These are phyloP conservation scores for Leptopilina myrica DNA, from an alignment of 2,888 invertebrate genomes.

Conservation along the genomic window DNA sequence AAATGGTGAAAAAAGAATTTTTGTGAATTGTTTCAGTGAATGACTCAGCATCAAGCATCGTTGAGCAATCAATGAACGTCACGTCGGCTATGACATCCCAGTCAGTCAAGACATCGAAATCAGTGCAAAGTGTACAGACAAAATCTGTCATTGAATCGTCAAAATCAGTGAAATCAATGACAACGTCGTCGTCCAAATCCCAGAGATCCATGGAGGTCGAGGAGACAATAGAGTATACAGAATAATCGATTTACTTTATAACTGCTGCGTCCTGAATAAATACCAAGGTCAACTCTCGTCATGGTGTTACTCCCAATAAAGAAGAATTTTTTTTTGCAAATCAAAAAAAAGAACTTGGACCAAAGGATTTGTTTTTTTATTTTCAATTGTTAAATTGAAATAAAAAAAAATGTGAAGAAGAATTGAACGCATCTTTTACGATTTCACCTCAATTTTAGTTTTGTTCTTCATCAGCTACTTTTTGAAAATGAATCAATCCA, in stretches of 20 bases:
- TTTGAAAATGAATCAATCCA: too few relatives aligned
- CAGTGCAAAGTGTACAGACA: slow-evolving; percentile 77
- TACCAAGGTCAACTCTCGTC: neutral
- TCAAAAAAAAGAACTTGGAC: neutral
- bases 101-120: slow-evolving; percentile 79
- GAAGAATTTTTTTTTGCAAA: neutral
- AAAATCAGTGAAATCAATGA: slow-evolving; percentile 76
- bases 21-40: slow-evolving; percentile 60
- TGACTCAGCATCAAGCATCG: slow-evolving; percentile 64
- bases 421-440: too few relatives aligned
- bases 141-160: slow-evolving; percentile 73
- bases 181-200: slow-evolving; percentile 81
- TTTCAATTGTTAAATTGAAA: neutral
- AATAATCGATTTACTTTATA: slow-evolving; percentile 52
- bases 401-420: too few relatives aligned
- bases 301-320: slow-evolving; percentile 3
- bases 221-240: slow-evolving; percentile 67
- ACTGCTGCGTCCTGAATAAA: slow-evolving; percentile 22
- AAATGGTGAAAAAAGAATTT: neutral
- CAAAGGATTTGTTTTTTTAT: slow-evolving; percentile 11
- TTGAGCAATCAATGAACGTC: slow-evolving; percentile 69
- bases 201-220: slow-evolving; percentile 82
- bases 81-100: slow-evolving; percentile 68
- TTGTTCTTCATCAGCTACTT: too few relatives aligned
- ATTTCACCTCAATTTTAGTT: too few relatives aligned